Base-by-base conservation (phyloP, 2,113 vertebrate species). In the Chaetura pelagica region DNA sequence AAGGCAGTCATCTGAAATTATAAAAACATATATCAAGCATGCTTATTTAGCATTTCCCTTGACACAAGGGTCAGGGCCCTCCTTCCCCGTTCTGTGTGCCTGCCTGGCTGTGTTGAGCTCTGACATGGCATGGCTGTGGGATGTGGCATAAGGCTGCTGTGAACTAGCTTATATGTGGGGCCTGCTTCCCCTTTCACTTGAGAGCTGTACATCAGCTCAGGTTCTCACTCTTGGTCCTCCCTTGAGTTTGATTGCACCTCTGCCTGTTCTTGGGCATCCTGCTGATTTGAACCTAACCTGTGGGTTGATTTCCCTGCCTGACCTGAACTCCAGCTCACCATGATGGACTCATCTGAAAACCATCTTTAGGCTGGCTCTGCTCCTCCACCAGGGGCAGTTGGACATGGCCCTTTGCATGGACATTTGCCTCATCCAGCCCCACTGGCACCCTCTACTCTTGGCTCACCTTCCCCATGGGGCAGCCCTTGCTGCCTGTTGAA, bases 351-450 rank as follows among this genome's bases (percentile, higher is more conserved):
- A 15, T n/a, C 18, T 72, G 58, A 90, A 55, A 30, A 40, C 7
- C 34, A 55, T 5, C 4, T 24, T 19, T 46, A 82, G 48, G 19
- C 19, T 8, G 42, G 20, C 22, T 61, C 29, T 80, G 22, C 7
- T 48, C 6, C 17, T 32, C 21, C 20, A 18, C 2, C 0, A 2
- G 10, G 5, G 10, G 4, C 4, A 51, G 32, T 0, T 0, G 16
- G 14, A 34, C 3, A 2, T 16, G 16, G 29, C 10, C 16, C 12
- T 80, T 73, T 34, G 13, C 3, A 4, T 16, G 27, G 29, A 49
- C 57, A 46, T 13, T 42, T 4, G 11, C 29, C 49, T 48, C 2
- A 2, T 34, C 49, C 40, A 54, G 18, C 18, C 42, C 44, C 3
- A 3, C 21, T 79, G 48, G 3, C 15, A 51, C 18, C 9, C 12